phyloP scores from a whole-genome alignment of 2,113 vertebrate genomes.

The Junco hyemalis region DNA sequence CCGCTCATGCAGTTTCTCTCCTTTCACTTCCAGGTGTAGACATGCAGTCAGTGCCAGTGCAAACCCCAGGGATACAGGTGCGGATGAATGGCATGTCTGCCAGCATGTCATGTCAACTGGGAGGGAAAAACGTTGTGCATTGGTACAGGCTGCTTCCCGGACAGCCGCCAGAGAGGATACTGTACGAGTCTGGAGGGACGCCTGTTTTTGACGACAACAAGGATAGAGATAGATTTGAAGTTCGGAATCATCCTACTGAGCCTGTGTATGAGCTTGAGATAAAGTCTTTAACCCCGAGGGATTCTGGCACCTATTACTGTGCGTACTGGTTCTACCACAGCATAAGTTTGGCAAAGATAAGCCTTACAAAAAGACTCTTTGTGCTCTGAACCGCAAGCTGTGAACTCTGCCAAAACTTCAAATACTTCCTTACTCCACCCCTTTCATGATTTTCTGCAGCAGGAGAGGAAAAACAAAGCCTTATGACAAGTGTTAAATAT shows the following conservation, averaged over 20 bases:
- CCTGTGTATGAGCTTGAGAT: accelerated
- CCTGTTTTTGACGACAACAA: accelerated
- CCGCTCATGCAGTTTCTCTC: not conserved
- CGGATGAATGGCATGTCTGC: not conserved
- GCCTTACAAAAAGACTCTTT: not conserved
- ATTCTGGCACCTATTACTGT: constrained; percentile 20
- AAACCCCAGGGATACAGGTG: not conserved
- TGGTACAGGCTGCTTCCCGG: not conserved
- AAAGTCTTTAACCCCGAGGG: accelerated
- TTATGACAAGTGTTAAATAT: not conserved
- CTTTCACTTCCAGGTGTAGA: not conserved
- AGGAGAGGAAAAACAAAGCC: not conserved
- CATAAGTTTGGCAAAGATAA: not conserved
- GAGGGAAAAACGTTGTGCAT: accelerated
- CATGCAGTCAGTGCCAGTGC: not conserved
- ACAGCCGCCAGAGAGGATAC: not conserved
- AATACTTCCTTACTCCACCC: not conserved
- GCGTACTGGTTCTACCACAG: not conserved
- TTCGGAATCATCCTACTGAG: accelerated
- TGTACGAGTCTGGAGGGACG: accelerated
- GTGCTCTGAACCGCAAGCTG: not conserved
- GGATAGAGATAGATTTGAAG: accelerated
- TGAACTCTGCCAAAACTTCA: not conserved
- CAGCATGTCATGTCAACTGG: accelerated
- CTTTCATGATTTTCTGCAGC: not conserved